These are phyloP conservation scores for Cosmia trapezina DNA, from an alignment of 2,888 invertebrate genomes.

Conservation along the genomic window DNA sequence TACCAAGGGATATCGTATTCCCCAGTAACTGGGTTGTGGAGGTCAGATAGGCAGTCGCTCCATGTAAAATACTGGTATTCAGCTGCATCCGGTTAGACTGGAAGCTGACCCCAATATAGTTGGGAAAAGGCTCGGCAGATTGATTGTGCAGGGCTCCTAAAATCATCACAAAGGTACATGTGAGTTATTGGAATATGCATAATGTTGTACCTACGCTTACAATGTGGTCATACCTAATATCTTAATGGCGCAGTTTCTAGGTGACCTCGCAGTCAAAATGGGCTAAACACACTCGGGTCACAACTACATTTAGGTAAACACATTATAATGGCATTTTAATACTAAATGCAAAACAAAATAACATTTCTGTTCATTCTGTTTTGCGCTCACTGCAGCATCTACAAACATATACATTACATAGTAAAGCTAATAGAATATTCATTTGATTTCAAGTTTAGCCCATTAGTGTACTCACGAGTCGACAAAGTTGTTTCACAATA, in stretches of 20 bases:
- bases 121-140: too few species aligned
- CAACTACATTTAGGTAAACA: too few species aligned
- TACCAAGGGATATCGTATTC: too few species aligned
- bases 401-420: conserved; percentile 9
- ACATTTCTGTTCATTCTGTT: not conserved
- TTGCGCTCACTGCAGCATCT: not conserved
- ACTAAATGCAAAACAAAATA: not conserved
- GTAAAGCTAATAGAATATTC: conserved; percentile 66
- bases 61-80: too few species aligned
- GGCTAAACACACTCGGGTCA: not conserved
- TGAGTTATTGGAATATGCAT: not conserved
- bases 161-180: not conserved
- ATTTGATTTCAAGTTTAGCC: conserved; percentile 62
- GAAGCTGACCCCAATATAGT: too few species aligned
- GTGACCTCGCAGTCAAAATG: not conserved
- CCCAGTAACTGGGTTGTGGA: too few species aligned
- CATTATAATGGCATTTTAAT: not conserved
- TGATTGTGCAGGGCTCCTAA: not conserved
- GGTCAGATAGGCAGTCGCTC: too few species aligned
- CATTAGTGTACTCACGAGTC: conserved; percentile 52
- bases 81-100: too few species aligned
- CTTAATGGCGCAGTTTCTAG: not conserved
- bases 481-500: conserved; percentile 35
- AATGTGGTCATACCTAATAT: not conserved
- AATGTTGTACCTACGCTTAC: not conserved